Evolutionary conservation across 2,113 vertebrate species (phyloP).

Genomic region (Mesocricetus auratus): DNA sequence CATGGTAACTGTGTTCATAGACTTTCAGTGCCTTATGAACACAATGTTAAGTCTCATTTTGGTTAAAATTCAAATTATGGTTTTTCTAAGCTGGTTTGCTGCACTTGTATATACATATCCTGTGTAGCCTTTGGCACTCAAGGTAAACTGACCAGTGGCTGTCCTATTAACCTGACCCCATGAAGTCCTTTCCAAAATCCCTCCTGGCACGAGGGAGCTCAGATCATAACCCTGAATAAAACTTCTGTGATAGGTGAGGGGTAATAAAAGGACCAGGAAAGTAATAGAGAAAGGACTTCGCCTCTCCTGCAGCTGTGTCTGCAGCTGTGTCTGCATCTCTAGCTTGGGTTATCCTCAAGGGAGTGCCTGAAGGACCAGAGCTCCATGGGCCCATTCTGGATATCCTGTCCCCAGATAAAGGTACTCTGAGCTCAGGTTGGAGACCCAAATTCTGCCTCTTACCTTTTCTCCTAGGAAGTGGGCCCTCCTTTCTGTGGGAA

Average conservation of each 20-base stretch:
- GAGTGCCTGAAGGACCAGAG: rapidly evolving
- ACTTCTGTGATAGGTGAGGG: neutral
- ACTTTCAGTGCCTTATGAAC: neutral
- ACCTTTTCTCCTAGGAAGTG: neutral
- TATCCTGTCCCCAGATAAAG: neutral
- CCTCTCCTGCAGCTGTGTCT: neutral
- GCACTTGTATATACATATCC: neutral
- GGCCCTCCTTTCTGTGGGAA: neutral
- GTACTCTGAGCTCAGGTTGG: neutral
- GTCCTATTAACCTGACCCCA: neutral
- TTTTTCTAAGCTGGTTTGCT: neutral
- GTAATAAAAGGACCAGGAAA: neutral
- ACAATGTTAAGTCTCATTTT: neutral
- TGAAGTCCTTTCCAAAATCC: neutral
- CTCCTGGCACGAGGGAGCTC: neutral
- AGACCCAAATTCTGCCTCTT: neutral
- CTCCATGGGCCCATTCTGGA: neutral
- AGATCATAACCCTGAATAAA: neutral
- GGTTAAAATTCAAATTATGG: slow-evolving; percentile 6
- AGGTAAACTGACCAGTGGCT: neutral
- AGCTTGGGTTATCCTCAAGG: neutral
- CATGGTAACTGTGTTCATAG: neutral
- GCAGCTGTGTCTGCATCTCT: neutral
- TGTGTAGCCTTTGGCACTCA: neutral
- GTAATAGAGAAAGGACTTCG: neutral